A percentile compares a stretch with the other conserved stretches of the same genome.
Evolutionary conservation across 2,888 invertebrate species (phyloP).

Genomic region (Archaeoteleia sp.): DNA sequence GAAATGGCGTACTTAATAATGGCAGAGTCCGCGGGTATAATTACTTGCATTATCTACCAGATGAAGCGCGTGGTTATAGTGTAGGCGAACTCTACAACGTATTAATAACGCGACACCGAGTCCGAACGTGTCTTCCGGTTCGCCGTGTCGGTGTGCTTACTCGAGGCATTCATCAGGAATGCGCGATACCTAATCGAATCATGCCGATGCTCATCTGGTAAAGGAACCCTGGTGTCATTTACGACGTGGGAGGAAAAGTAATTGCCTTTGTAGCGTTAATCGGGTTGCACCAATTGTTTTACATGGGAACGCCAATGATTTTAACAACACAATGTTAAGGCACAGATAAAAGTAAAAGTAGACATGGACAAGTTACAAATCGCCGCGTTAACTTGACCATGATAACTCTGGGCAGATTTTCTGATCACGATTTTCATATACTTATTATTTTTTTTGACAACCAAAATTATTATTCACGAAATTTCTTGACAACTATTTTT

Average conservation of each 20-base stretch:
- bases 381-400: too few species aligned
- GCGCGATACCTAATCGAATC: constrained; percentile 16
- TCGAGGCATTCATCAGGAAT: constrained; percentile 5
- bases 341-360: too few species aligned
- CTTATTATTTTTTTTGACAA: too few species aligned
- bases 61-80: constrained; percentile 53
- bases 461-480: too few species aligned
- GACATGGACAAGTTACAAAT: too few species aligned
- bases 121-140: constrained; percentile 19
- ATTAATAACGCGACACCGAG: constrained; percentile 55
- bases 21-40: constrained; percentile 57
- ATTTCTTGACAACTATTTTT: too few species aligned
- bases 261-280: not conserved
- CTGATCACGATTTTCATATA: too few species aligned
- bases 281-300: not conserved
- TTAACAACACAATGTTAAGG: too few species aligned
- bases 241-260: not conserved
- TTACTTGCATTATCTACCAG: constrained; percentile 62
- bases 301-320: not conserved
- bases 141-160: constrained; percentile 7
- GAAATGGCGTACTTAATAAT: constrained; percentile 55
- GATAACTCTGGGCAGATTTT: too few species aligned
- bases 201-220: not conserved
- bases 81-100: constrained; percentile 56
- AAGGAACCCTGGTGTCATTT: not conserved